Conservation (phyloP, 2,797 vertebrate species). For the Hippocampus kuda region DNA sequence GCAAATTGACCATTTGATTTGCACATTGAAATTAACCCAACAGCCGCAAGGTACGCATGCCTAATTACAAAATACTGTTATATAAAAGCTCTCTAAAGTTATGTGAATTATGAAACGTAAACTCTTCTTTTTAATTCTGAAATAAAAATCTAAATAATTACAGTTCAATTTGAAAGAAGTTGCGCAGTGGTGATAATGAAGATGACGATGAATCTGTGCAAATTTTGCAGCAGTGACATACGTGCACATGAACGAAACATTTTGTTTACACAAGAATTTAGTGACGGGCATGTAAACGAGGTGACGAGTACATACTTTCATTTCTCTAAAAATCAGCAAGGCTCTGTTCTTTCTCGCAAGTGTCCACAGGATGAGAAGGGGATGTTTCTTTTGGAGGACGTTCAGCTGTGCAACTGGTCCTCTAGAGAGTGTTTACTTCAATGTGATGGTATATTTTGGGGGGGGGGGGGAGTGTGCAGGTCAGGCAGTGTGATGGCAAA, state of each 20-base stretch:
- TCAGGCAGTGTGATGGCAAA: background rate
- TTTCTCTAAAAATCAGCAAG: background rate
- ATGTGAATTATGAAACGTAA: too few relatives aligned
- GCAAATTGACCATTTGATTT: too few relatives aligned
- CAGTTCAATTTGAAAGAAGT: background rate
- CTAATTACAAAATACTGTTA: too few relatives aligned
- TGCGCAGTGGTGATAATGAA: background rate
- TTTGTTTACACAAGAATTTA: background rate
- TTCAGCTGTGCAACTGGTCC: background rate
- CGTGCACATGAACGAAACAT: background rate
- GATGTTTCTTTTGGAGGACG: conserved; percentile 6
- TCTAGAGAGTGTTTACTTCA: conserved; percentile 4
- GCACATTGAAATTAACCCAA: too few relatives aligned
- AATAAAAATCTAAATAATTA: background rate
- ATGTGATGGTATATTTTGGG: background rate
- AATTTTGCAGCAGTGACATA: background rate
- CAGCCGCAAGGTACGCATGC: too few relatives aligned
- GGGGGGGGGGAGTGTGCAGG: background rate
- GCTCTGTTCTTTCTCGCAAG: conserved; percentile 2
- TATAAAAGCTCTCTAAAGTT: too few relatives aligned
- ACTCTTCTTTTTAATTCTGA: background rate
- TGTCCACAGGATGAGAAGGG: conserved; percentile 3
- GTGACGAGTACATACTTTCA: background rate
- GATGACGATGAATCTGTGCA: background rate
- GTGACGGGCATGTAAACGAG: background rate